Evolutionary conservation across 2,888 invertebrate species (phyloP), one percentile per base, ranked within the genome.

Genomic region (Julus scanicus): DNA sequence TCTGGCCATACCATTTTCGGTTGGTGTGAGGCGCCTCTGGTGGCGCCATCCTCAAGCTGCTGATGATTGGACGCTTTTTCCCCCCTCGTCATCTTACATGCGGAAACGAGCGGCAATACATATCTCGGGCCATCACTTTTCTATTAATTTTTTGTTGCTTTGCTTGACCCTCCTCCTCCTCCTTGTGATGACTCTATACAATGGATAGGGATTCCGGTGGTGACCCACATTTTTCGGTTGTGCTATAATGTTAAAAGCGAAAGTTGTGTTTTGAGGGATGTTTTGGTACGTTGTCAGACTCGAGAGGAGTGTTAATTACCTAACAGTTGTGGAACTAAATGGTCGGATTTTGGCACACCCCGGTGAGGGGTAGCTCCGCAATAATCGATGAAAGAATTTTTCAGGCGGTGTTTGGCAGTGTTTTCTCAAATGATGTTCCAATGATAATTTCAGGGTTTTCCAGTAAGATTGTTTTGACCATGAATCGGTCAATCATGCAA

Each of bases 231-330:
- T 15, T 49, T 53, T 53, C 53, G 53, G 53, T 53, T 53, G 53
- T 53, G 15, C 53, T 17, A 53, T 13, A 53, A 53, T 53, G 15
- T 17, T 53, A n/a, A 63, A 63, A 63, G 63, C 20, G 63, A 63
- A 63, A 63, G 63, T 63, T 63, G 63, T 63, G 17, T 63, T 63
- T 63, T n/a, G 63, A 63, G 53, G 53, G 53, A 53, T 53, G 53
- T 53, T 53, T 53, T 53, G 53, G 53, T 53, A 53, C 3, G 53
- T 53, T 53, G 53, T 53, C 53, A 53, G 53, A 53, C 17, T 53
- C 4, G 53, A 15, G 15, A 53, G 53, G 15, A 53, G 53, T 53
- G 53, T 53, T 53, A 53, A 53, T 53, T 53, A 53, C 53, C 53
- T 53, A 53, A 53, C 53, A 53, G 13, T 53, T 13, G 15, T 15